These are phyloP conservation scores for Zalophus californianus DNA, from an alignment of 2,797 vertebrate genomes.

Conservation along the genomic window DNA sequence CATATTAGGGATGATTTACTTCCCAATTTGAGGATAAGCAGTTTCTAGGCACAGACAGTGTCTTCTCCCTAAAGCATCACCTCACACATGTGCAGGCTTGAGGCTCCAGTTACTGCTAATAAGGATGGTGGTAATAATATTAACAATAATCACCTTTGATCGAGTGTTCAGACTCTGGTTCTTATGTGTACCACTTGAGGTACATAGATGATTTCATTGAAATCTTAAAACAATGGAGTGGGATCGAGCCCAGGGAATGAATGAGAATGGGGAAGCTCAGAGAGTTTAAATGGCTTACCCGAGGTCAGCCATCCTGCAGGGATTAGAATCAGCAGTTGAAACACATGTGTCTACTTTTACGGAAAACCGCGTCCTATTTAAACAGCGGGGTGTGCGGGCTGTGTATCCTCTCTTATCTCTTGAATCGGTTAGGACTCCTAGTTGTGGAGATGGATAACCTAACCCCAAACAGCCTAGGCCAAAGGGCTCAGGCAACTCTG, in stretches of 20 bases:
- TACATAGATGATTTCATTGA: background rate
- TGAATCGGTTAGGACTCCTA: background rate
- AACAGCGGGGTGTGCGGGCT: no score
- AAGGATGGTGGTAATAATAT: background rate
- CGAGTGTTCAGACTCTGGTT: background rate
- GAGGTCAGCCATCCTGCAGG: background rate
- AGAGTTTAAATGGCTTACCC: background rate
- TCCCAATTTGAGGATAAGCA: background rate
- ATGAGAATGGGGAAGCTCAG: background rate
- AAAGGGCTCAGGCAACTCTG: background rate
- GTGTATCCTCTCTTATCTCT: no score
- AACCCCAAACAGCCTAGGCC: no score
- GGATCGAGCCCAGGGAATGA: background rate
- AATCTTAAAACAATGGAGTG: background rate
- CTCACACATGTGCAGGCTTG: background rate
- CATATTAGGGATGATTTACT: background rate
- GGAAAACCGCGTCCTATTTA: background rate
- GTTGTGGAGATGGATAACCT: background rate
- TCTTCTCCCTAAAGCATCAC: background rate
- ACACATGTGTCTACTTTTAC: background rate
- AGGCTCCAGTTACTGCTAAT: no score
- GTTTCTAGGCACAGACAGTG: background rate
- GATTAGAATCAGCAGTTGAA: background rate
- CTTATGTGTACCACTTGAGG: background rate
- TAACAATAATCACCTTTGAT: background rate